Evolutionary conservation across 2,113 vertebrate species (phyloP), one percentile per base, ranked within the genome.

Genomic region (Neopipo cinnamomea): DNA sequence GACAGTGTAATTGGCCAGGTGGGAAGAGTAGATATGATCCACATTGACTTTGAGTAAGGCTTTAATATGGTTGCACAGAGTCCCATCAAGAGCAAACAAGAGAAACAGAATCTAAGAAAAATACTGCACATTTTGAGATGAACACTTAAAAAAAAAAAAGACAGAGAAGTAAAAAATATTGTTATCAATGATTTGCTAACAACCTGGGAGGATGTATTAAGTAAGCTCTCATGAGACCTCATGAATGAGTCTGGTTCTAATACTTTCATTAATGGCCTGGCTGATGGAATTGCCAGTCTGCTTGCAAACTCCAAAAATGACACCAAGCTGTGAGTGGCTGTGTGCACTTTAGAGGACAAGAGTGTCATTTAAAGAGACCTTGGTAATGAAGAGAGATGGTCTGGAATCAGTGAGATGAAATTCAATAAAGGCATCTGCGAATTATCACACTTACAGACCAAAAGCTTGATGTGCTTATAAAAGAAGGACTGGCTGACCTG

Each of bases 1-100:
- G 80, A 95, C 83, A 92, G 47, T 59, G 35, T 81, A 97, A 94
- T 81, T 87, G 80, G 76, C 76, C 94, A 93, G 61, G 68, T 95
- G 89, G 76, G 76, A 95, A 78, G 75, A 81, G 61, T 12, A 87
- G 80, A 47, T 86, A 56, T 19, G n/a, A 94, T 61, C 76, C 66
- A 65, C 35, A 12, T 2, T 68, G 76, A 85, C 70, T 94, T 73
- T 44, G 89, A 76, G 66, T 65, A 46, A 79, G 47, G 70, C 11
- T 96, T 89, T 82, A 89, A 85, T 70, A 70, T 12, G 62, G 44
- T 27, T 71, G 74, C 52, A 81, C 80, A 71, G 4, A 74, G n/a
- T 52, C 61, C 31, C 55, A 58, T 37, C 50, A 55, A 65, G 92
- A 90, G 28, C 35, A 76, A 95, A 79, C 3, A 41, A n/a, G 31